Conservation (phyloP, 2,113 vertebrate genomes). For the Oophaga pumilio region DNA sequence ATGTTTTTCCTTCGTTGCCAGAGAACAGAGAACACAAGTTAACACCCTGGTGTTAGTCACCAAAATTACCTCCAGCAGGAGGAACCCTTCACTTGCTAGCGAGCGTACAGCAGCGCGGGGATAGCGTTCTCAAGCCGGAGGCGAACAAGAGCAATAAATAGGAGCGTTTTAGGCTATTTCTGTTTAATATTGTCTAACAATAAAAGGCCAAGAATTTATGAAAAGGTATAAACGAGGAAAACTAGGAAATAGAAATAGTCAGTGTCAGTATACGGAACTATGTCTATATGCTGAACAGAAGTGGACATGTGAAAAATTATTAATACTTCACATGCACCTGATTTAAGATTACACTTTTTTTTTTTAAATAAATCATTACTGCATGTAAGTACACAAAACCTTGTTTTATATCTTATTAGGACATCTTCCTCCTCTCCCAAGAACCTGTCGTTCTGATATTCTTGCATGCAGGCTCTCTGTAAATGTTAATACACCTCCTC, state of each 20-base stretch:
- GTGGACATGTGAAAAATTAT: too few relatives aligned
- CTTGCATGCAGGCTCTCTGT: too few relatives aligned
- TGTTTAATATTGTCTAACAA: neutral
- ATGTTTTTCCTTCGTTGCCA: conserved; percentile 59
- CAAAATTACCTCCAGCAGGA: conserved; percentile 56
- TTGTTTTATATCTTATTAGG: neutral
- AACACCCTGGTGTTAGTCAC: conserved; percentile 61
- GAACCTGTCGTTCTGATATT: neutral
- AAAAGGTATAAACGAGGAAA: neutral
- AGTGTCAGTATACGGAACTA: neutral
- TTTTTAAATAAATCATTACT: neutral
- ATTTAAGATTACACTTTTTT: too few relatives aligned
- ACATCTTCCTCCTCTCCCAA: neutral
- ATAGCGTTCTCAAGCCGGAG: neutral
- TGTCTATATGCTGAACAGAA: neutral
- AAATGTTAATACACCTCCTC: too few relatives aligned
- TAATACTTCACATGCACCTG: too few relatives aligned
- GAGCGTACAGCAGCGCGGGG: neutral
- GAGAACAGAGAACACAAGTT: conserved; percentile 34
- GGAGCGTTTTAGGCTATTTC: neutral
- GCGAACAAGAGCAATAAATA: neutral
- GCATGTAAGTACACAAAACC: neutral
- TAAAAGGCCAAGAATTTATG: neutral
- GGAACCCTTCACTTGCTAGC: conserved; percentile 4
- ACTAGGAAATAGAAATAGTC: neutral